These are phyloP conservation scores for Heliconius himera DNA, from an alignment of 1,140 invertebrate genomes.

Conservation along the genomic window DNA sequence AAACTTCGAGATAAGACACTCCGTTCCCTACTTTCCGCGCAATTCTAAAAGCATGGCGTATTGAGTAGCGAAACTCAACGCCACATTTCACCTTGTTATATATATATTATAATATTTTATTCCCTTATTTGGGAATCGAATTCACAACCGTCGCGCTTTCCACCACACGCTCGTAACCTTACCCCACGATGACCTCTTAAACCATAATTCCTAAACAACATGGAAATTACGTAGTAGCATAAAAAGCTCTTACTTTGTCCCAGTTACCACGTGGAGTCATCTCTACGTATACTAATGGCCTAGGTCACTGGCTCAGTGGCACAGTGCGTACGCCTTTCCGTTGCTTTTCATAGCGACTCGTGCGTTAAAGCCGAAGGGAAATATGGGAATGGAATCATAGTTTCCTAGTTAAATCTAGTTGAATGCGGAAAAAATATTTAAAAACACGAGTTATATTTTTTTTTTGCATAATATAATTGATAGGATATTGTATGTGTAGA, in stretches of 20 bases:
- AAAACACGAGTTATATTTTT: not conserved
- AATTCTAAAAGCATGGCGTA: too few relatives aligned
- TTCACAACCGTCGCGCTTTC: too few relatives aligned
- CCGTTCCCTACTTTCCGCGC: too few relatives aligned
- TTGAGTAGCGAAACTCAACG: too few relatives aligned
- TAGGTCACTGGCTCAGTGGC: conserved; percentile 47
- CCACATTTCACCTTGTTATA: too few relatives aligned
- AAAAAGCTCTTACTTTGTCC: conserved; percentile 8
- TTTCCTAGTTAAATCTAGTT: not conserved
- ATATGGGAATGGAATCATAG: conserved; percentile 27
- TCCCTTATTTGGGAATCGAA: too few relatives aligned
- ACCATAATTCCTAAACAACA: not conserved
- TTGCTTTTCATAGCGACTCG: conserved; percentile 45
- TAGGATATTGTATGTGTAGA: too few relatives aligned
- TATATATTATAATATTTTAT: too few relatives aligned
- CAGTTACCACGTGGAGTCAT: not conserved
- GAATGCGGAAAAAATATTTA: not conserved
- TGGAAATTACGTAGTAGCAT: not conserved
- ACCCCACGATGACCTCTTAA: too few relatives aligned
- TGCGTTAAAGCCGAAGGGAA: conserved; percentile 49
- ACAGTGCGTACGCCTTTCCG: conserved; percentile 22
- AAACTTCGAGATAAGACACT: too few relatives aligned
- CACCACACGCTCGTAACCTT: too few relatives aligned
- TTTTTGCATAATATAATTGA: too few relatives aligned
- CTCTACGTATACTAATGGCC: not conserved